Evolutionary conservation across 2,113 vertebrate genomes (phyloP).

Genomic region (Manacus vitellinus): DNA sequence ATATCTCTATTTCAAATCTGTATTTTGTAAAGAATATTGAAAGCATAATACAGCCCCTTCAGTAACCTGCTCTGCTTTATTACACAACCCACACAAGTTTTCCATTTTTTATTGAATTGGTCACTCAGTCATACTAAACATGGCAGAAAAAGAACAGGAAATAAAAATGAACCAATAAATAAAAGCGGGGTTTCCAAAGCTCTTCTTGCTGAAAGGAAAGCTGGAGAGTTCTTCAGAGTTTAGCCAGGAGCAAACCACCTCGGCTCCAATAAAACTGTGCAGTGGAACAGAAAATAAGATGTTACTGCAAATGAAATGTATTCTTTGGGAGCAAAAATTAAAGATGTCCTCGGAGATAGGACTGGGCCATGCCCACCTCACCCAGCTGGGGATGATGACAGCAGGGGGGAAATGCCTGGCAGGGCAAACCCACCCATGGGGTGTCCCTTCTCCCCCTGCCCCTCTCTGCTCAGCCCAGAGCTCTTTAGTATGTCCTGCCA

Average conservation of each 20-base stretch:
- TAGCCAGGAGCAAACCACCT: slow-evolving; percentile 68
- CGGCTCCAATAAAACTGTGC: slow-evolving; percentile 77
- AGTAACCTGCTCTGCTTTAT: slow-evolving; percentile 65
- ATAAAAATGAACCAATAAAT: slow-evolving; percentile 70
- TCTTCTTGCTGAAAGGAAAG: slow-evolving; percentile 62
- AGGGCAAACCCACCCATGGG: background rate
- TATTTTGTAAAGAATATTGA: slow-evolving; percentile 72
- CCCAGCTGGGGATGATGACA: background rate
- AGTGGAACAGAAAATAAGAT: slow-evolving; percentile 82
- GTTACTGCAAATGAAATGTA: slow-evolving; percentile 74
- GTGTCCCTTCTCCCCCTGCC: background rate
- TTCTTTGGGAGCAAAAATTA: slow-evolving; percentile 72
- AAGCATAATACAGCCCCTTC: slow-evolving; percentile 25
- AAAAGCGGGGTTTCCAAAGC: slow-evolving; percentile 60
- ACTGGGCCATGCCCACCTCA: background rate
- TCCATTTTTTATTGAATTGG: slow-evolving; percentile 73
- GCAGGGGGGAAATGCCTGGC: slow-evolving; percentile 24
- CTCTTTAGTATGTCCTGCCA: slow-evolving; percentile 65
- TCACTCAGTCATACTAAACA: slow-evolving; percentile 77
- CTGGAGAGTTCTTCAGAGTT: slow-evolving; percentile 69
- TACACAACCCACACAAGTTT: slow-evolving; percentile 64
- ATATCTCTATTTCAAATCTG: slow-evolving; percentile 68
- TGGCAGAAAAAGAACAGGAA: slow-evolving; percentile 74
- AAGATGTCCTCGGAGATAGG: slow-evolving; percentile 55
- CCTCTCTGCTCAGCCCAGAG: background rate